Percentiles rank a stretch among this genome's conserved stretches.
Evolutionary conservation across 1,140 invertebrate species (phyloP).

Genomic region (Aphidius gifuensis): DNA sequence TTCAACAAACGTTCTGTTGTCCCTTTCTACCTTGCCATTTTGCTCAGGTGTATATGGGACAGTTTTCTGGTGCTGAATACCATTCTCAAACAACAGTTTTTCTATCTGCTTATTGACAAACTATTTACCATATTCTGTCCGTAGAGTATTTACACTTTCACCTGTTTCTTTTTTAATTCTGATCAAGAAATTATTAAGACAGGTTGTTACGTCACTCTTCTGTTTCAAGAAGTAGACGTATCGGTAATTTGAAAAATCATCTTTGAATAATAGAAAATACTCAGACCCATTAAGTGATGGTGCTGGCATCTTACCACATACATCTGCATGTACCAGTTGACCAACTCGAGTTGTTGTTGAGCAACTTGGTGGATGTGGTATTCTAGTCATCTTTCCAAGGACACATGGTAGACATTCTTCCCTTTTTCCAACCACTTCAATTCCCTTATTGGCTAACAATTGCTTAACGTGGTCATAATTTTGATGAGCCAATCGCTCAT

Average conservation of each 20-base stretch:
- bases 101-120: slow-evolving; percentile 18
- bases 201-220: slow-evolving; percentile 24
- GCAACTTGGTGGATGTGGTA: slow-evolving; percentile 14
- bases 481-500: slow-evolving; percentile 45
- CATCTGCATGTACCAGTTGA: slow-evolving; percentile 30
- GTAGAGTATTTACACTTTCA: slow-evolving; percentile 3
- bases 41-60: slow-evolving; percentile 43
- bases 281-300: slow-evolving; percentile 20
- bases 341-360: slow-evolving; percentile 11
- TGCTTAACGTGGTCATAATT: slow-evolving; percentile 39
- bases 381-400: slow-evolving; percentile 18
- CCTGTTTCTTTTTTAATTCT: slow-evolving; percentile 7
- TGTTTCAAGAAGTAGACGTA: slow-evolving; percentile 27
- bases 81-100: not conserved
- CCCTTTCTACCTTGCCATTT: slow-evolving; percentile 44
- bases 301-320: slow-evolving; percentile 29
- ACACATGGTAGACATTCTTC: slow-evolving; percentile 24
- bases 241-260: slow-evolving; percentile 32
- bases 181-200: slow-evolving; percentile 20
- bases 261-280: slow-evolving; percentile 31
- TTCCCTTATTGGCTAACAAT: slow-evolving; percentile 33
- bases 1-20: slow-evolving; percentile 46
- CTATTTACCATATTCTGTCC: slow-evolving; percentile 19
- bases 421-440: slow-evolving; percentile 18
- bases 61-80: slow-evolving; percentile 28